Evolutionary conservation across 2,113 vertebrate genomes (phyloP), one percentile per base, ranked within the genome.

Genomic region (Lepus europaeus): DNA sequence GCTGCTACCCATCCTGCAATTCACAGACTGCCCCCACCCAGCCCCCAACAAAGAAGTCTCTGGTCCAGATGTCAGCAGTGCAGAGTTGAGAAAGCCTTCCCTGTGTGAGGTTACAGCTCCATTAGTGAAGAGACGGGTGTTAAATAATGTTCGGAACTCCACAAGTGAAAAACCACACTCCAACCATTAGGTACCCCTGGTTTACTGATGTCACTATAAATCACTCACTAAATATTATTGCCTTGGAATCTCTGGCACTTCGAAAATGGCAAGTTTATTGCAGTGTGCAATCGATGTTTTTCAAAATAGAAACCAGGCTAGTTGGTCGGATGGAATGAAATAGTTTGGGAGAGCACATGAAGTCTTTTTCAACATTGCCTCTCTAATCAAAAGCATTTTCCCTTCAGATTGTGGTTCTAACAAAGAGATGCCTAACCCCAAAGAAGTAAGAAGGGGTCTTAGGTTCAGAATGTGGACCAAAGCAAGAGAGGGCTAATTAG

Each of bases 231-330:
- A 92, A 84, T 73, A 87, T 89, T 90, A 87, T 51, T 90, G 59
- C 91, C 66, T 93, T 74, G 64, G 79, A 96, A 31, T 93, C 90
- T 91, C 68, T 80, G 49, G 73, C 64, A 16, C 85, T 92, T 95
- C 91, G 80, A 94, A 92, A 96, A 96, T 90, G 85, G 84, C 68
- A 96, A 89, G 64, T 90, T 93, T 79, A 92, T 87, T 95, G 59
- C 31, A 91, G 77, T 56, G 20, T 51, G 27, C 64, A 95, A 96
- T 81, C 16, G 1, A 85, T 94, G 64, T 88, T 96, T 96, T 97
- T 93, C 90, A 96, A 97, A 96, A 96, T 93, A 96, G 95, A 95
- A 96, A 97, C 45, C 78, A 96, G 90, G 93, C 81, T 91, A 96
- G 27, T 94, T 96, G 93, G 91, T 96, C 2, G 1, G n/a, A 89